Base-by-base conservation (phyloP, 2,113 vertebrate species). In the Psilopsiagon aymara region DNA sequence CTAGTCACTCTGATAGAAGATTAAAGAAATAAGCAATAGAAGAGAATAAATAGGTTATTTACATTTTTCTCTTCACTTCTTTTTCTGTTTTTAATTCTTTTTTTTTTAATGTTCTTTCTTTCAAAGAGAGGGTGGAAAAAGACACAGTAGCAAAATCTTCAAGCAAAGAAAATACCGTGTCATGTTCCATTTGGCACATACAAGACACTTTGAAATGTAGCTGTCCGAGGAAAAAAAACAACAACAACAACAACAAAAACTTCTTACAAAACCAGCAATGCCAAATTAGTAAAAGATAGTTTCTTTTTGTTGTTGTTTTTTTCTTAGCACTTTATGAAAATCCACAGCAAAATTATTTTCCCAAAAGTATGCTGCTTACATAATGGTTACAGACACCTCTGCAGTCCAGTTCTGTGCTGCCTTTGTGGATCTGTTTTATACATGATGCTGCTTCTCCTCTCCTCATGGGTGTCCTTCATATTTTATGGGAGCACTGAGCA, bases 241-340 rank as follows among this genome's bases (percentile, higher is more conserved):
- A 39, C n/a, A n/a, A n/a, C n/a, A 37, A 37, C 71, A 39, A 4
- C 1, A 5, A 5, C 10, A 27, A 35, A 11, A 80, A 37, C 7
- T 60, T 11, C n/a, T 39, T 78, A 19, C 17, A 74, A 79, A 79
- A 52, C 8, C 3, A 73, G n/a, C 27, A 82, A 21, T 28, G 10
- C 3, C 15, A 79, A 71, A 71, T 49, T 59, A 84, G 35, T 67
- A 53, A 73, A 77, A 39, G 2, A 21, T 9, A 66, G 3, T 5
- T 29, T 31, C 8, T 27, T 82, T n/a, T 18, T 44, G 15, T 13
- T 49, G 2, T 0, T 33, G 27, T 6, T 31, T 35, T 49, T 37
- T 57, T 3, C 6, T 81, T 77, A 53, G 6, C 11, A 44, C 1
- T 52, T 16, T 0, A 0, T 76, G 47, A 59, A 78, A 86, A 69